phyloP scores from a whole-genome alignment of 2,888 invertebrate genomes.

The Miltochrista miniata region DNA sequence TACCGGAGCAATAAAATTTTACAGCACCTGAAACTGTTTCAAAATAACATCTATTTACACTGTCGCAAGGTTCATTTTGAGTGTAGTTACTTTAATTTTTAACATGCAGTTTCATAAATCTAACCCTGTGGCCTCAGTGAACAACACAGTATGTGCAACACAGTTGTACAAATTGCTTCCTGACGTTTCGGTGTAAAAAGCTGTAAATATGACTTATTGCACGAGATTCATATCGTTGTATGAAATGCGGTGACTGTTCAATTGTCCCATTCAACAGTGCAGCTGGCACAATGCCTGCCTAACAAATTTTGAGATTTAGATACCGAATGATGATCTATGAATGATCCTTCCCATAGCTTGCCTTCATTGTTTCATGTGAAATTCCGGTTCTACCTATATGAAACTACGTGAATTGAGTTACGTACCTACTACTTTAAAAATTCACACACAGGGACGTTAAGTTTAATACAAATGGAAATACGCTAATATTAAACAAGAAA shows the following conservation, averaged over 20 bases:
- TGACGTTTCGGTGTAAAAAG: conserved; percentile 50
- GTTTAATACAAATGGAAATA: too few relatives aligned
- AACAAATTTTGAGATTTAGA: conserved; percentile 27
- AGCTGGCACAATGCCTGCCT: conserved; percentile 40
- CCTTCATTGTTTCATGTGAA: conserved; percentile 5
- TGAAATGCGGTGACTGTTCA: conserved; percentile 21
- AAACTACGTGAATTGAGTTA: conserved; percentile 6
- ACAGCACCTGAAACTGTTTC: conserved; percentile 12
- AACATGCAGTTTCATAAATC: conserved; percentile 58
- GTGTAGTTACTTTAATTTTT: conserved; percentile 39
- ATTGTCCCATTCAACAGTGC: conserved; percentile 34
- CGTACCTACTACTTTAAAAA: too few relatives aligned
- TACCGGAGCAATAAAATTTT: too few relatives aligned
- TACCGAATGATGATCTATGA: conserved; percentile 26
- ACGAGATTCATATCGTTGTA: conserved; percentile 23
- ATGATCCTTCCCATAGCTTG: conserved; percentile 21
- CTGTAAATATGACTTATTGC: conserved; percentile 52
- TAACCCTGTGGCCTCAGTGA: conserved; percentile 42
- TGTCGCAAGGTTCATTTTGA: conserved; percentile 24
- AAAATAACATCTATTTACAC: conserved; percentile 28
- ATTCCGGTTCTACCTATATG: conserved; percentile 15
- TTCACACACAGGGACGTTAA: too few relatives aligned
- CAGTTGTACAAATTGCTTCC: conserved; percentile 57
- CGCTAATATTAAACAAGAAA: too few relatives aligned
- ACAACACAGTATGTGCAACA: conserved; percentile 51